Base-by-base conservation (phyloP, 2,888 invertebrate genomes). In the Ashinkailepas kermadecensis region DNA sequence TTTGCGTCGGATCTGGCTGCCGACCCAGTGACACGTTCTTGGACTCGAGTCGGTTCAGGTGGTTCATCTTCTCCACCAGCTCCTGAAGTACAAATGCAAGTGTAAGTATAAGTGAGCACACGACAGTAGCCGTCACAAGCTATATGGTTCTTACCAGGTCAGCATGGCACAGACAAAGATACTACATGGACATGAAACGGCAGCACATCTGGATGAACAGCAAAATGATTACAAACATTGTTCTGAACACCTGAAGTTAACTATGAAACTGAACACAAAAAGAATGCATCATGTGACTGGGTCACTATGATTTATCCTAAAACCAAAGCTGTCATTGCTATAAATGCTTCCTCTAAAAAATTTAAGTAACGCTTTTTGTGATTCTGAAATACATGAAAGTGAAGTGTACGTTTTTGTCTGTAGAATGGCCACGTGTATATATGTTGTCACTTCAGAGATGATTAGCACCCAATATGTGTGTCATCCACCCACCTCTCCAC, bases 21-120 rank as follows among this genome's bases (percentile, higher is more conserved):
- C 89, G 88, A 83, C 92, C 91, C 86, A 92, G 91, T 70, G 89
- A 88, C 62, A 91, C 88, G 88, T 93, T 91, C 84, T 89, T 89
- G 86, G 94, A 94, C 87, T 95, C 93, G 86, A 91, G 90, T 81
- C 88, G 90, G 86, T 94, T 90, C 58, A 93, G 86, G 64, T 90
- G 89, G 85, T 92, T 90, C 58, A 94, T 90, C 85, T 92, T 89
- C 83, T 91, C 91, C 39, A 92, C 92, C 86, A 92, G 90, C 86
- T 94, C 90, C 92, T 93, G 85, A 9, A 84, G 83, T 79, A 12
- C 10, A 9, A n/a, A 23, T 10, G 65, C 13, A 9, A 65, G 39
- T 39, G 39, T 4, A 10, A 65, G 65, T 23, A 11, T 64, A 18
- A 8, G 8, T 13, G 18, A 13, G 13, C 64, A 64, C 21, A 18